A percentile compares a stretch with the other conserved stretches of the same genome.
These are phyloP conservation scores for Ectemnius cavifrons DNA, from an alignment of 2,888 invertebrate genomes.

Conservation along the genomic window DNA sequence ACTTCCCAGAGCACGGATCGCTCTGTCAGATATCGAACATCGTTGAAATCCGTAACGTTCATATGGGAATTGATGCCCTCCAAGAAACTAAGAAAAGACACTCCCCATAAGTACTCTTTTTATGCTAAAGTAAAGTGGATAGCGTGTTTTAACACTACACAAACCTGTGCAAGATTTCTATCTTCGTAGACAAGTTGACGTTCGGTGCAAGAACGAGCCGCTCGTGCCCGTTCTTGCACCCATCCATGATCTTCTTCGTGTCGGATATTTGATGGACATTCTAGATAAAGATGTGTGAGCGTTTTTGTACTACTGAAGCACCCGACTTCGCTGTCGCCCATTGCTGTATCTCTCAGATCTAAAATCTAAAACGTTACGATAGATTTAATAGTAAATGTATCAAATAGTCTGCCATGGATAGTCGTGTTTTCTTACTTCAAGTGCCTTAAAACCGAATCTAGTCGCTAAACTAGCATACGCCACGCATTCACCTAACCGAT, in stretches of 20 bases:
- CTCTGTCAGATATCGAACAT: slow-evolving; percentile 67
- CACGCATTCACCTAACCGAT: slow-evolving; percentile 84
- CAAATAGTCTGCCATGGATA: background rate
- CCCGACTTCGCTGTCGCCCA: slow-evolving; percentile 82
- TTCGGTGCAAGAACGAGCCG: too few relatives aligned
- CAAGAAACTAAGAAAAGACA: slow-evolving; percentile 40
- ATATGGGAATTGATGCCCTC: slow-evolving; percentile 48
- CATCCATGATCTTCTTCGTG: slow-evolving; percentile 29
- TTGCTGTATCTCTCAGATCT: slow-evolving; percentile 80
- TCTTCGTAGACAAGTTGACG: slow-evolving; percentile 63
- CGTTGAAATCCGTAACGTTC: slow-evolving; percentile 41
- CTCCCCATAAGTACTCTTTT: background rate
- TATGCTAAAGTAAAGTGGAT: background rate
- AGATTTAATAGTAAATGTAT: slow-evolving; percentile 61
- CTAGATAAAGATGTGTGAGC: slow-evolving; percentile 79
- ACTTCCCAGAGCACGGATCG: slow-evolving; percentile 71
- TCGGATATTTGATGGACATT: slow-evolving; percentile 74
- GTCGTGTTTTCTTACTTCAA: slow-evolving; percentile 78
- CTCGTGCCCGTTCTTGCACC: too few relatives aligned
- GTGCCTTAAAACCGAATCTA: slow-evolving; percentile 83
- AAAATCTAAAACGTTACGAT: slow-evolving; percentile 74
- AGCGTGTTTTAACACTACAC: background rate
- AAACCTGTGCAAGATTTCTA: slow-evolving; percentile 62
- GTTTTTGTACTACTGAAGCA: slow-evolving; percentile 80
- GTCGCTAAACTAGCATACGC: slow-evolving; percentile 88